Base-by-base conservation (phyloP, 2,113 vertebrate species). In the Nycticebus coucang region DNA sequence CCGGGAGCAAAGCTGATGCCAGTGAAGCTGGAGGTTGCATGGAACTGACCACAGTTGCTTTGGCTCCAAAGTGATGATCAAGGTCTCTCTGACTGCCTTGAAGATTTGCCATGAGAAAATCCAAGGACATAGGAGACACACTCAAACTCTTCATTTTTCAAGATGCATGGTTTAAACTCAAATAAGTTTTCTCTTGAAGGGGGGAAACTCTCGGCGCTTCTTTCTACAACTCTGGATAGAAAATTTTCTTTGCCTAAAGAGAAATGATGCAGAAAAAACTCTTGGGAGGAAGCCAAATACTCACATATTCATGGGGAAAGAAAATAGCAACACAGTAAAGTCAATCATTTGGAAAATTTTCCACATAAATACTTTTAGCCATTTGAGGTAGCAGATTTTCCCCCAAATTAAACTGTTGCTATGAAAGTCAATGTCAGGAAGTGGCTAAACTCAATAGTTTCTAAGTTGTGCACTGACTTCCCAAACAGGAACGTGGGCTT, bases 321-420 rank as follows among this genome's bases (percentile, higher is more conserved):
- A 97, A 41, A 66, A 93, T 60, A 89, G 96, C 69, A 92, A 97
- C 91, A 91, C 37, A 90, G 94, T 74, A 10, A 96, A 97, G 84
- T 30, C 53, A 78, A 85, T 96, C 92, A 87, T 53, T 94, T 21
- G 91, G 96, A 95, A 97, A 98, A 87, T 12, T 91, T 97, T 97
- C 96, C 68, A 72, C 75, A 89, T 75, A 94, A 96, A 97, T 97
- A 96, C 95, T 93, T 96, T 87, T 75, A 97, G 94, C 91, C 93
- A 96, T 91, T 95, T 83, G 93, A 90, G 68, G 92, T 78, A 18
- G 85, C 37, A 86, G 96, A 88, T 59, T 88, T 78, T 62, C 93
- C 96, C 96, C 93, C 95, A 88, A 97, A 97, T 94, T 87, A 94
- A 92, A 86, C 82, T 81, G 72, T 62, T 64, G 79, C 45, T 91